A percentile compares a stretch with the other conserved stretches of the same genome.
Evolutionary conservation across 2,113 vertebrate genomes (phyloP).

Genomic region (Vidua chalybeata): DNA sequence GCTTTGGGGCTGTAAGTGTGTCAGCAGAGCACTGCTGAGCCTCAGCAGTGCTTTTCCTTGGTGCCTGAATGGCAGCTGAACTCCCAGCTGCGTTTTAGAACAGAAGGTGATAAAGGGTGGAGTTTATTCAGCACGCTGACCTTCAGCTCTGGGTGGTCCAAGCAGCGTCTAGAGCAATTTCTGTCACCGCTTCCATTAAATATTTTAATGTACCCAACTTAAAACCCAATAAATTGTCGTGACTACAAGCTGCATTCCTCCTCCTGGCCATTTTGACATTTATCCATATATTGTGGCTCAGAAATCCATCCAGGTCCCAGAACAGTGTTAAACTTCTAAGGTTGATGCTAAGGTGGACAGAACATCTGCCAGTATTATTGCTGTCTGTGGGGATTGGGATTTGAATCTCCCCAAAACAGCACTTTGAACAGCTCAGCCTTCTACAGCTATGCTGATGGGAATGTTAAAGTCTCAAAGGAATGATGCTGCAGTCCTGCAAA

Average conservation of each 20-base stretch:
- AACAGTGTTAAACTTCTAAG: neutral
- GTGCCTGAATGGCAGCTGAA: neutral
- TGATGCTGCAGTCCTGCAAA: neutral
- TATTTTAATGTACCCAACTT: neutral
- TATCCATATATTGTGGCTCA: neutral
- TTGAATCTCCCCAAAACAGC: neutral
- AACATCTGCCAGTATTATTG: neutral
- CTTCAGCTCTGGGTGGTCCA: neutral
- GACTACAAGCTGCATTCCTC: neutral
- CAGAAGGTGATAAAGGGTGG: neutral
- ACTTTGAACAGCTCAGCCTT: neutral
- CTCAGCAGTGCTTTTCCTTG: neutral
- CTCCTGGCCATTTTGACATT: conserved; percentile 2
- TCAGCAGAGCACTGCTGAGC: neutral
- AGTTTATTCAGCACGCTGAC: neutral
- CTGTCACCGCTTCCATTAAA: neutral
- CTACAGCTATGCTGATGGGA: neutral
- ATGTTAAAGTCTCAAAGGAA: neutral
- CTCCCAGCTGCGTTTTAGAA: neutral
- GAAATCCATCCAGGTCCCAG: neutral
- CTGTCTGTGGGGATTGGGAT: neutral
- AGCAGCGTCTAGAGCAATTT: neutral
- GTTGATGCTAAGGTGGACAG: neutral
- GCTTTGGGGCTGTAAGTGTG: neutral
- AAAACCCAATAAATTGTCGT: conserved; percentile 28